A percentile compares a stretch with the other conserved stretches of the same genome.
These are phyloP conservation scores for Pantherophis guttatus DNA, from an alignment of 2,113 vertebrate genomes.

Conservation along the genomic window DNA sequence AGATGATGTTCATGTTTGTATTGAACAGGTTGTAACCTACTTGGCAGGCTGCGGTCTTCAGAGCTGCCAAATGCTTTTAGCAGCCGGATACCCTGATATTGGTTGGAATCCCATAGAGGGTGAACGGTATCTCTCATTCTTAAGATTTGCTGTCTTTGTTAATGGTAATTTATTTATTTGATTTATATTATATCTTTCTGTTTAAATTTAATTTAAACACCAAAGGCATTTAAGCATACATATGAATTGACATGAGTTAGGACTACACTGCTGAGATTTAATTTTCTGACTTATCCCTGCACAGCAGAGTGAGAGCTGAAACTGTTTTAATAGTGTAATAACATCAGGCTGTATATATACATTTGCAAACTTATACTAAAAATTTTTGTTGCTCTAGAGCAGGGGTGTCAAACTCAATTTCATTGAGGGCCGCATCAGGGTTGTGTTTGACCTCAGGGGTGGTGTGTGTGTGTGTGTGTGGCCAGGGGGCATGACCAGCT, in stretches of 20 bases:
- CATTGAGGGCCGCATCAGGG: no score
- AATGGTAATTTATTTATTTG: constrained; percentile 74
- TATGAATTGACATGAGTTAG: neutral
- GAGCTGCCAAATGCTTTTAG: constrained; percentile 91
- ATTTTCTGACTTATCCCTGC: neutral
- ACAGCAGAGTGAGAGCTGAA: neutral
- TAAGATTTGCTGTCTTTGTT: constrained; percentile 97
- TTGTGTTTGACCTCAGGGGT: no score
- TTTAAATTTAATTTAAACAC: neutral
- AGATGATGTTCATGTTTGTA: constrained; percentile 25
- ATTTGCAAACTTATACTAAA: neutral
- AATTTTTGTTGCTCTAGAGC: neutral
- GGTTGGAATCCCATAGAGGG: constrained; percentile 99
- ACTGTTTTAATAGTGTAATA: neutral
- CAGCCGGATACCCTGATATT: constrained; percentile 93
- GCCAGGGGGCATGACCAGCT: no score
- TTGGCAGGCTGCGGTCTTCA: constrained; percentile 95
- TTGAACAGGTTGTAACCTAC: constrained; percentile 90
- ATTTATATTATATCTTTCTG: neutral
- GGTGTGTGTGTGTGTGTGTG: no score
- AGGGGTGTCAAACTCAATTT: no score
- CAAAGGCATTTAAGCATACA: constrained; percentile 47
- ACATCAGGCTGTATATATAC: neutral
- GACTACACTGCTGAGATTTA: neutral
- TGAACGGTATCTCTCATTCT: constrained; percentile 94